Conservation (phyloP, 2,888 invertebrate species). For the Blastobasis lacticolella region DNA sequence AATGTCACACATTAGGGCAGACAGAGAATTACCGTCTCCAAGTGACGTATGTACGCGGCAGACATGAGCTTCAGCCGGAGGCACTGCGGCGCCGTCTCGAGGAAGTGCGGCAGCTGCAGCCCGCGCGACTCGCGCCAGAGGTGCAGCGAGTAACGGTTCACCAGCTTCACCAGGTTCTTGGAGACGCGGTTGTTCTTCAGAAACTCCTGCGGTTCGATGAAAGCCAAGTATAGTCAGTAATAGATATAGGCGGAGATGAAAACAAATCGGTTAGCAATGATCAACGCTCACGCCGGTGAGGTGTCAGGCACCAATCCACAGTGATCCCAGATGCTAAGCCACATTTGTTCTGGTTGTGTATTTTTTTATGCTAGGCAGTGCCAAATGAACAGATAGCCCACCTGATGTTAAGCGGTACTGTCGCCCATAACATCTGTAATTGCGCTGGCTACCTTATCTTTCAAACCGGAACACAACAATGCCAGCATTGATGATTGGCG, state of each 20-base stretch:
- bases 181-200: constrained; percentile 55
- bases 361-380: neutral
- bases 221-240: neutral
- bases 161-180: constrained; percentile 35
- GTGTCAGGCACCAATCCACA: too few relatives aligned
- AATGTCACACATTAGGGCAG: too few relatives aligned
- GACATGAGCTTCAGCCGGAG: constrained; percentile 48
- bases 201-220: constrained; percentile 30
- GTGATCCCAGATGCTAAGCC: too few relatives aligned
- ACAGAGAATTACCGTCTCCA: constrained; percentile 25
- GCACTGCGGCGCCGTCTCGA: constrained; percentile 39
- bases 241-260: too few relatives aligned
- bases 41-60: constrained; percentile 42
- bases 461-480: too few relatives aligned
- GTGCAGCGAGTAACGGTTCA: constrained; percentile 46
- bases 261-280: too few relatives aligned
- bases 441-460: too few relatives aligned
- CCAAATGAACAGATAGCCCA: neutral
- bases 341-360: too few relatives aligned
- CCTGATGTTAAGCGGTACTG: too few relatives aligned
- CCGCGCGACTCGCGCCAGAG: constrained; percentile 53
- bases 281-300: too few relatives aligned
- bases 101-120: constrained; percentile 43
- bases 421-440: too few relatives aligned
- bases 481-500: too few relatives aligned